A percentile compares a stretch with the other conserved stretches of the same genome.
phyloP scores from a whole-genome alignment of 1,140 invertebrate genomes.

The Drosophila subobscura region DNA sequence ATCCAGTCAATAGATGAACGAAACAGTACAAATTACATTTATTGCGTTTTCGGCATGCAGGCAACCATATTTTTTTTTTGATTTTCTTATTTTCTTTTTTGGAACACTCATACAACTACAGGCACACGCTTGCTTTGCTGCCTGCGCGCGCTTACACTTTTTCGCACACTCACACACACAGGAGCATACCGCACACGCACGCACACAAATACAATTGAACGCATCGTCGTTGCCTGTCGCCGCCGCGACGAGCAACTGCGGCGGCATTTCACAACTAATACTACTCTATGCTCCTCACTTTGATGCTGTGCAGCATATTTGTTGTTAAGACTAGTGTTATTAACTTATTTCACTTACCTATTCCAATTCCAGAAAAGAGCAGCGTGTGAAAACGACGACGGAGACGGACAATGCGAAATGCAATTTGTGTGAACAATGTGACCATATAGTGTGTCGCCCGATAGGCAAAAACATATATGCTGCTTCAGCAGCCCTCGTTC shows the following conservation, averaged over 20 bases:
- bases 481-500: background rate
- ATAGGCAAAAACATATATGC: slow-evolving; percentile 14
- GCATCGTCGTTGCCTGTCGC: slow-evolving; percentile 49
- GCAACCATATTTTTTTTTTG: slow-evolving; percentile 75
- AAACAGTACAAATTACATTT: slow-evolving; percentile 39
- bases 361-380: slow-evolving; percentile 65
- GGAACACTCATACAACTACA: slow-evolving; percentile 68
- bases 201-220: slow-evolving; percentile 37
- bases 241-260: slow-evolving; percentile 52
- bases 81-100: slow-evolving; percentile 77
- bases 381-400: slow-evolving; percentile 73
- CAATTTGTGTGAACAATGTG: slow-evolving; percentile 52
- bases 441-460: slow-evolving; percentile 9
- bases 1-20: background rate
- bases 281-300: slow-evolving; percentile 17
- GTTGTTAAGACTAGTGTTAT: slow-evolving; percentile 19
- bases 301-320: slow-evolving; percentile 25
- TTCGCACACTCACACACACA: slow-evolving; percentile 64
- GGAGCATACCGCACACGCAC: slow-evolving; percentile 29
- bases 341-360: slow-evolving; percentile 60
- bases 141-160: slow-evolving; percentile 77
- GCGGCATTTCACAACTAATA: slow-evolving; percentile 61
- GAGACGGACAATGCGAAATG: slow-evolving; percentile 73
- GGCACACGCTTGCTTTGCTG: slow-evolving; percentile 50
- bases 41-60: slow-evolving; percentile 57